phyloP scores from a whole-genome alignment of 2,888 invertebrate genomes.

The Leptopilina myrica region DNA sequence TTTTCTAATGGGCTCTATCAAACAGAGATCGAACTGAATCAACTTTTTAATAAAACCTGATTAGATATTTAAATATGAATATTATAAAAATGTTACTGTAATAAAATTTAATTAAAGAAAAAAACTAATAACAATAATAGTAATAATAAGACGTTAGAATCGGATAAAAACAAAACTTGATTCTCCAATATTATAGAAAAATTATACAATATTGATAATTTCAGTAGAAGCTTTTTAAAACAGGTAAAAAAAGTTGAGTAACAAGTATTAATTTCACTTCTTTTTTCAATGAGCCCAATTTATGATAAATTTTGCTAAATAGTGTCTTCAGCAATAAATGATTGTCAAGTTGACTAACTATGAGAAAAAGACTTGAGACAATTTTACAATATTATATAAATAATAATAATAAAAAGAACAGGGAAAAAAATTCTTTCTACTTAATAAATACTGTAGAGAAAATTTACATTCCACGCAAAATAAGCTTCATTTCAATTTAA shows the following conservation, averaged over 20 bases:
- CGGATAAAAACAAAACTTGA: too few relatives aligned
- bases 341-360: slow-evolving; percentile 16
- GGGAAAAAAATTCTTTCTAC: too few relatives aligned
- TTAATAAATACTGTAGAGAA: slow-evolving; percentile 1
- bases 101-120: too few relatives aligned
- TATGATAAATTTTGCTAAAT: neutral
- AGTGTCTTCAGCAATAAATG: slow-evolving; percentile 1
- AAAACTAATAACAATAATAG: too few relatives aligned
- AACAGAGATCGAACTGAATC: slow-evolving; percentile 9
- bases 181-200: too few relatives aligned
- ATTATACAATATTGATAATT: too few relatives aligned
- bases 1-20: neutral
- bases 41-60: slow-evolving; percentile 12
- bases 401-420: neutral
- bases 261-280: neutral
- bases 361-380: slow-evolving; percentile 19
- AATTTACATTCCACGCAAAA: slow-evolving; percentile 27
- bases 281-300: neutral
- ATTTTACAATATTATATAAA: neutral
- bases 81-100: too few relatives aligned
- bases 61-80: too few relatives aligned
- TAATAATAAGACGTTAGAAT: too few relatives aligned
- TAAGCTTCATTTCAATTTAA: slow-evolving; percentile 17
- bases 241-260: neutral
- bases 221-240: too few relatives aligned